Percentiles rank a stretch among this genome's conserved stretches.
Conservation (phyloP, 2,113 vertebrate genomes). For the Junco hyemalis region DNA sequence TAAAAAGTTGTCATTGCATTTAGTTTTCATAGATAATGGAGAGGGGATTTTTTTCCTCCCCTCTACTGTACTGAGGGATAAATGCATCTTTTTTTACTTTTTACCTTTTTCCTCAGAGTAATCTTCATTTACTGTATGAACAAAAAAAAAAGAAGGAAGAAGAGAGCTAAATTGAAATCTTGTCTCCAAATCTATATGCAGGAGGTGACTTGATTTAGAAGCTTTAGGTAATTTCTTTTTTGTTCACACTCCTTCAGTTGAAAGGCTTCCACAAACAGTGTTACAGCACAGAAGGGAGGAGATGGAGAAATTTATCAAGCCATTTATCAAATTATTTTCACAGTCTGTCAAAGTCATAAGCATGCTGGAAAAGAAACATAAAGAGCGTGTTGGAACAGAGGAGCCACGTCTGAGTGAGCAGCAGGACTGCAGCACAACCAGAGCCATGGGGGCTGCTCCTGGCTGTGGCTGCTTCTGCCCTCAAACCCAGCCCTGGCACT, state of each 20-base stretch:
- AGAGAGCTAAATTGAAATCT: constrained; percentile 49
- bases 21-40: constrained; percentile 69
- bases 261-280: constrained; percentile 26
- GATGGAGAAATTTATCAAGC: constrained; percentile 55
- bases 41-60: neutral
- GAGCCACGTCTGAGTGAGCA: neutral
- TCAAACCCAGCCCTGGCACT: neutral
- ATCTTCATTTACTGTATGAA: constrained; percentile 24
- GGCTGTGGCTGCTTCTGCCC: neutral
- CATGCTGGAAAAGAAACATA: neutral
- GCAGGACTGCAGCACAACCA: neutral
- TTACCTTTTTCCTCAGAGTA: neutral
- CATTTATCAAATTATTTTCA: constrained; percentile 57
- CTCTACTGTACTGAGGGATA: neutral
- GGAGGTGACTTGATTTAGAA: constrained; percentile 49
- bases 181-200: constrained; percentile 46
- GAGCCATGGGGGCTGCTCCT: neutral
- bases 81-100: neutral
- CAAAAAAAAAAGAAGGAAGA: neutral
- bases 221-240: constrained; percentile 54
- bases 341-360: constrained; percentile 34
- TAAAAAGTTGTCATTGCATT: constrained; percentile 65
- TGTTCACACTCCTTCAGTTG: constrained; percentile 44
- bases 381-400: neutral
- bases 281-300: constrained; percentile 10